Evolutionary conservation across 2,113 vertebrate species (phyloP).

Genomic region (Hemiprocne comata): DNA sequence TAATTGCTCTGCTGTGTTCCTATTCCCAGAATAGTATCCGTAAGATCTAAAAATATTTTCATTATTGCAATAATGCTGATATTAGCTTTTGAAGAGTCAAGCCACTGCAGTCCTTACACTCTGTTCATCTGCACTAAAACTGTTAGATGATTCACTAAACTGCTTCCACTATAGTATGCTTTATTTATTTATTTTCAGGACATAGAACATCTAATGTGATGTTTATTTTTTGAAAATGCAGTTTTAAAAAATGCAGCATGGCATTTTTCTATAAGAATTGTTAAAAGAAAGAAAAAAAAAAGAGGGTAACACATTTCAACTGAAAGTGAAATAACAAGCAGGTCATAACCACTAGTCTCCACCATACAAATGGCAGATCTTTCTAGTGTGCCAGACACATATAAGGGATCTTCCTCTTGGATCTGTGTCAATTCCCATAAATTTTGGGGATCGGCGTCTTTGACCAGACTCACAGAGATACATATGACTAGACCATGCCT

Average conservation of each 20-base stretch:
- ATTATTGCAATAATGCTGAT: background rate
- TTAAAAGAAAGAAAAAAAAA: background rate
- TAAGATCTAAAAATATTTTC: background rate
- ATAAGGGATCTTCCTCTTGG: background rate
- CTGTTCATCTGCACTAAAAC: background rate
- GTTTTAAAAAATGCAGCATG: background rate
- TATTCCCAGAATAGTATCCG: background rate
- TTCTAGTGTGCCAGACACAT: background rate
- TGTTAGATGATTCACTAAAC: background rate
- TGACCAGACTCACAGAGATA: background rate
- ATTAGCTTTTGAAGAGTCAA: background rate
- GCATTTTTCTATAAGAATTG: background rate
- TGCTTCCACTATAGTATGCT: background rate
- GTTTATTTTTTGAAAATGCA: background rate
- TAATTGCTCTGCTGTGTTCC: background rate
- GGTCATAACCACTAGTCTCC: background rate
- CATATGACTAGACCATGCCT: background rate
- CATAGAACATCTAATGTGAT: background rate
- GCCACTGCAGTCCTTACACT: background rate
- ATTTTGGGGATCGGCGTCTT: background rate
- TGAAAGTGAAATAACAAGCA: background rate
- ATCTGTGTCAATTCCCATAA: background rate
- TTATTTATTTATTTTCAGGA: background rate
- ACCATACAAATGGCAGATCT: background rate
- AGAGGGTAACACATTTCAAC: background rate